Percentiles rank a stretch among this genome's conserved stretches.
phyloP scores from a whole-genome alignment of 2,888 invertebrate genomes.

The Philhelius pedissequus region DNA sequence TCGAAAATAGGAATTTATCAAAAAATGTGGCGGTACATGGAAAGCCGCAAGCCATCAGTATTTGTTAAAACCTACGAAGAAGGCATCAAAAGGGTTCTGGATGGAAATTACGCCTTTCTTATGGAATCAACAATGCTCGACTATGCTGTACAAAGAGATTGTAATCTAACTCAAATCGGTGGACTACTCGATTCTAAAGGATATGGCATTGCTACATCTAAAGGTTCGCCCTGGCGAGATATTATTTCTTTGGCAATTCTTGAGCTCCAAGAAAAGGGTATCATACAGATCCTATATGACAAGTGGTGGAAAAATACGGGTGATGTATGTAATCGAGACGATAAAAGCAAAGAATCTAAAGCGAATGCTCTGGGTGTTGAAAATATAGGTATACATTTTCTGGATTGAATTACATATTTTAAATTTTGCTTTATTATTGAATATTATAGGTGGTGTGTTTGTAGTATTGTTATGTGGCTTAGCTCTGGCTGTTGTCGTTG shows the following conservation, averaged over 20 bases:
- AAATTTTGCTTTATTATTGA: background rate
- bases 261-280: slow-evolving; percentile 96
- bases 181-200: slow-evolving; percentile 83
- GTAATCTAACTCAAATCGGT: slow-evolving; percentile 98
- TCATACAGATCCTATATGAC: slow-evolving; percentile 94
- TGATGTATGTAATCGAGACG: slow-evolving; percentile 92
- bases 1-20: slow-evolving; percentile 94
- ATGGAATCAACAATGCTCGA: slow-evolving; percentile 99
- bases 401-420: background rate
- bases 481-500: slow-evolving; percentile 93
- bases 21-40: slow-evolving; percentile 98
- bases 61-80: slow-evolving; percentile 95
- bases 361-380: slow-evolving; percentile 93
- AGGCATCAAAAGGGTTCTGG: slow-evolving; percentile 91
- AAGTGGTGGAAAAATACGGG: slow-evolving; percentile 99
- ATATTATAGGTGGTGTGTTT: slow-evolving; percentile 89
- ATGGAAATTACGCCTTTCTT: slow-evolving; percentile 96
- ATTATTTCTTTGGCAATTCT: slow-evolving; percentile 96
- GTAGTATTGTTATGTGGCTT: slow-evolving; percentile 96
- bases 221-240: slow-evolving; percentile 98
- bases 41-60: slow-evolving; percentile 86
- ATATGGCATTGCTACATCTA: slow-evolving; percentile 98
- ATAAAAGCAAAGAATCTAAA: slow-evolving; percentile 93
- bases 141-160: slow-evolving; percentile 95
- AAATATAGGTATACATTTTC: slow-evolving; percentile 84